Evolutionary conservation across 2,888 invertebrate genomes (phyloP), one percentile per base, ranked within the genome.

Genomic region (Ariolimax columbianus): DNA sequence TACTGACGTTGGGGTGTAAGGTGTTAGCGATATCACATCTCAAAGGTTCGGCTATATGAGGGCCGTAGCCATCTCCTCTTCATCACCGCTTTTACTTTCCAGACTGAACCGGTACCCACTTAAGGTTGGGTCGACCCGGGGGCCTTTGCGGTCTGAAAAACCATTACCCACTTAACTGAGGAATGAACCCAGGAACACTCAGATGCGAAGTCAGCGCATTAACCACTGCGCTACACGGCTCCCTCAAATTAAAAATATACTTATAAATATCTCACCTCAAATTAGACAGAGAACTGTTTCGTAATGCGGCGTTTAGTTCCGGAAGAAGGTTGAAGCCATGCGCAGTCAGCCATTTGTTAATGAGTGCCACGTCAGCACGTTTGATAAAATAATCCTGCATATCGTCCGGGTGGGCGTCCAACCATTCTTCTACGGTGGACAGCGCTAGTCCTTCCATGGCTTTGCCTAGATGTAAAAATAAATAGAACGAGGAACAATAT

Each of bases 271-370:
- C 1, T 75, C n/a, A 83, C 83, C 83, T 83, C 0, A 84, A 23
- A 30, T 55, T 84, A 11, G 84, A 78, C 4, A 79, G 33, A 0
- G 75, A 84, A 19, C 43, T 84, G 40, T 84, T 84, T 17, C 78
- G 14, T 2, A 77, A 26, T 0, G 77, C 55, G 1, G 9, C 78
- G 26, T 23, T 43, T 40, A 78, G 30, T 30, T 84, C 83, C 19
- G 78, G 83, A 19, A 77, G 75, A 4, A 59, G 77, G 40, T n/a
- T 78, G 36, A 66, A 84, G 4, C 95, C 95, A 88, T 95, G 94
- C 1, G 92, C 90, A 33, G 94, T 91, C 36, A 95, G 91, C 95
- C 95, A 95, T 85, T 94, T 94, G 91, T 95, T 95, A 81, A 95
- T 93, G 33, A 94, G 91, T 1, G 88, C 88, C 3, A 94, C 88